Conservation (phyloP, 2,797 vertebrate genomes). For the Aldrovandia affinis region DNA sequence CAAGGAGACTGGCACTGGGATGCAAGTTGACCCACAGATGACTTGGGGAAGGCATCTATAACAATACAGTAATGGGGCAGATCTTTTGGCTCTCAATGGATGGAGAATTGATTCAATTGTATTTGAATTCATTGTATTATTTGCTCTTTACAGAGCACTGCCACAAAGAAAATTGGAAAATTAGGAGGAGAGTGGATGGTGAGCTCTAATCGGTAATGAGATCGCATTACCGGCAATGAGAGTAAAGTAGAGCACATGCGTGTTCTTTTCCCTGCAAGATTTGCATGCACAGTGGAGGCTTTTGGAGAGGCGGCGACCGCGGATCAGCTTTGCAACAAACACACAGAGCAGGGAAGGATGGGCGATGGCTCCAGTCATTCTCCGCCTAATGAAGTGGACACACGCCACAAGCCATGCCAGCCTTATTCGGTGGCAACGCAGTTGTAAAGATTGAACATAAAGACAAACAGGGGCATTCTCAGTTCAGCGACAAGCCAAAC, state of each 20-base stretch:
- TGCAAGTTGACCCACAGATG: background rate
- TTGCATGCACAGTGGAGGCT: background rate
- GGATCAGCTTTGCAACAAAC: background rate
- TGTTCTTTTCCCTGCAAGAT: background rate
- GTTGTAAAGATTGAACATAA: background rate
- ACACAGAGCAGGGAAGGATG: background rate
- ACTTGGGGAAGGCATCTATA: conserved; percentile 9
- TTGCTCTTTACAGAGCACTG: no score
- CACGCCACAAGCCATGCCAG: background rate
- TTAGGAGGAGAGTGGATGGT: background rate
- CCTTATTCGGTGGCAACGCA: background rate
- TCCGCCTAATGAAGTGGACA: background rate
- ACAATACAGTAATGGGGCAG: conserved; percentile 18
- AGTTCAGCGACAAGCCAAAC: background rate
- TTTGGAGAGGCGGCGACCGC: background rate
- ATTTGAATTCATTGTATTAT: no score
- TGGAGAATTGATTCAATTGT: conserved; percentile 16
- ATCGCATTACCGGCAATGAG: background rate
- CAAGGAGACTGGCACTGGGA: background rate
- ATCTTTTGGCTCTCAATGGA: conserved; percentile 2
- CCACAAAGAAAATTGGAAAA: no score
- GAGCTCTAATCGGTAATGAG: background rate
- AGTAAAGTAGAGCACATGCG: background rate
- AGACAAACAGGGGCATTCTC: background rate
- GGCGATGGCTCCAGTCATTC: background rate